Percentiles rank a stretch among this genome's conserved stretches.
Evolutionary conservation across 2,797 vertebrate species (phyloP).

Genomic region (Channallabes apus): DNA sequence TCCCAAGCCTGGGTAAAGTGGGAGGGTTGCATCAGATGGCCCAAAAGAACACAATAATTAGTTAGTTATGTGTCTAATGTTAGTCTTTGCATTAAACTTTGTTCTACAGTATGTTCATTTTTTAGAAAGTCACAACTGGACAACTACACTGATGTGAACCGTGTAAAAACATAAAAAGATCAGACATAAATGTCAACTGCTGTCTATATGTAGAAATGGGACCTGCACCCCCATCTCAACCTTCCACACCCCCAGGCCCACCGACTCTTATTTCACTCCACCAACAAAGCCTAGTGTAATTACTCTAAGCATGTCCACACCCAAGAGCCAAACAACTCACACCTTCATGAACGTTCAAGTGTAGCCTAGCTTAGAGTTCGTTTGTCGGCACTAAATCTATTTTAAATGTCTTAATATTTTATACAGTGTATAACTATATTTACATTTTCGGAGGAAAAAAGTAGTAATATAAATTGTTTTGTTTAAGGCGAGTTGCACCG

Average conservation of each 20-base stretch:
- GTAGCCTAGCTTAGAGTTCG: too few species aligned
- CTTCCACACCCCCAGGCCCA: conserved; percentile 21
- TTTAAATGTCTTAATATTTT: too few species aligned
- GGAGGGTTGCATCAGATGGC: not conserved
- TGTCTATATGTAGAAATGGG: not conserved
- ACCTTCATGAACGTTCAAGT: not conserved
- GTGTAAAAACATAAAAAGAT: not conserved
- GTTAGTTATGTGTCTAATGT: not conserved
- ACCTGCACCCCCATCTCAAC: conserved; percentile 19
- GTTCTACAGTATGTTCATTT: not conserved
- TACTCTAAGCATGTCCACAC: conserved; percentile 45
- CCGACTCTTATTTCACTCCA: conserved; percentile 4
- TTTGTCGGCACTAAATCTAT: not conserved
- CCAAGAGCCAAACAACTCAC: conserved; percentile 26
- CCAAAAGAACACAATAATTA: not conserved
- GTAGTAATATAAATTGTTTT: not conserved
- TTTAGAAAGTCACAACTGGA: not conserved
- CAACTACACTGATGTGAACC: not conserved
- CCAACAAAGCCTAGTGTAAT: conserved; percentile 42
- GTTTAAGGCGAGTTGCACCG: not conserved
- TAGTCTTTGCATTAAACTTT: not conserved
- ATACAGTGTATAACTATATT: not conserved
- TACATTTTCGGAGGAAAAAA: not conserved
- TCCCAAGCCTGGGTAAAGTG: too few species aligned
- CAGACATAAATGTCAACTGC: not conserved